Evolutionary conservation across 2,888 invertebrate genomes (phyloP).

Genomic region (Acanthosepion lycidas): DNA sequence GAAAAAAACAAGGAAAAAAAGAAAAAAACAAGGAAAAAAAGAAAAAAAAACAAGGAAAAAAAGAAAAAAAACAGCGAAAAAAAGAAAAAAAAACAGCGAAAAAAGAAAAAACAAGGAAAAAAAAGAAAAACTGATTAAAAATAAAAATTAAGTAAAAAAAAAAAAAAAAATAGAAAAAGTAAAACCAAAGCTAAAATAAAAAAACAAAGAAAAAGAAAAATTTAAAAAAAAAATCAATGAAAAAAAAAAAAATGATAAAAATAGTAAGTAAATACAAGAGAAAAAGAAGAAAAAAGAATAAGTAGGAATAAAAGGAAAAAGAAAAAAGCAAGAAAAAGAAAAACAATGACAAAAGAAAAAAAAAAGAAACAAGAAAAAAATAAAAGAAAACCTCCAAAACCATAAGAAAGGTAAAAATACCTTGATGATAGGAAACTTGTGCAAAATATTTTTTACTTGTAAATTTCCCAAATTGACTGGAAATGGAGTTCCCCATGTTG

Average conservation of each 20-base stretch:
- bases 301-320: too few relatives aligned
- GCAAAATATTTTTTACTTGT: too few relatives aligned
- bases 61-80: neutral
- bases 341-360: neutral
- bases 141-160: accelerated
- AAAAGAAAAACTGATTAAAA: neutral
- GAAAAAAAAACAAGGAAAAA: neutral
- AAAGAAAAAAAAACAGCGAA: neutral
- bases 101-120: neutral
- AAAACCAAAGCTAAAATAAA: too few relatives aligned
- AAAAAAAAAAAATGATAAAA: too few relatives aligned
- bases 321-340: neutral
- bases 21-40: neutral
- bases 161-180: too few relatives aligned
- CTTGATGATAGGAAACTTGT: neutral
- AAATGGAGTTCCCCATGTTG: too few relatives aligned
- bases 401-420: neutral
- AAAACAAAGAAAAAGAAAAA: too few relatives aligned
- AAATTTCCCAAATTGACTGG: too few relatives aligned
- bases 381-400: neutral
- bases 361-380: neutral
- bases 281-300: too few relatives aligned
- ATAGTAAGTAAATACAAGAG: too few relatives aligned
- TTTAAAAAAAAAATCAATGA: too few relatives aligned
- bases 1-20: too few relatives aligned